Percentiles rank a stretch among this genome's conserved stretches.
phyloP scores from a whole-genome alignment of 2,888 invertebrate species.

The Coelinius sp. region DNA sequence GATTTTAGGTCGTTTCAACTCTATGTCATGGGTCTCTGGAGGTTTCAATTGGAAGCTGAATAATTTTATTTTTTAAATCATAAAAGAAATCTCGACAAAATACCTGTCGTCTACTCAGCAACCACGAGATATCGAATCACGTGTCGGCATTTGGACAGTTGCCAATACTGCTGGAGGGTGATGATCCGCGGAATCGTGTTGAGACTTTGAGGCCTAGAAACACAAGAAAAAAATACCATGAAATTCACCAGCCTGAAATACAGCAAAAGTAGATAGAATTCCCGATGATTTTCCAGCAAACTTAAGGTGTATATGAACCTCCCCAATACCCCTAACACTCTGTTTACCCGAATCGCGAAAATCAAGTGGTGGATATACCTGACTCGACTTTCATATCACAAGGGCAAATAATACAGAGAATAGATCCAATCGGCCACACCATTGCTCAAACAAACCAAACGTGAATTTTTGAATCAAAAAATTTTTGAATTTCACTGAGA shows the following conservation, averaged over 20 bases:
- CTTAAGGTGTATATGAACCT: slow-evolving; percentile 40
- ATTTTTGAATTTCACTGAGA: neutral
- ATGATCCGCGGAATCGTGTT: slow-evolving; percentile 19
- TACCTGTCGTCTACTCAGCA: slow-evolving; percentile 13
- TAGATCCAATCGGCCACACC: neutral
- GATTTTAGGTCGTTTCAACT: too few species aligned
- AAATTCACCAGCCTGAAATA: neutral
- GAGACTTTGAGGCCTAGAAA: slow-evolving; percentile 21
- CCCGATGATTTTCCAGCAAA: slow-evolving; percentile 44
- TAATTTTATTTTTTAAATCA: neutral
- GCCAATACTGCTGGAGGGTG: slow-evolving; percentile 36
- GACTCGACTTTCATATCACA: slow-evolving; percentile 42
- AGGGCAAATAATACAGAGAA: neutral
- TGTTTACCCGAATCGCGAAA: slow-evolving; percentile 46
- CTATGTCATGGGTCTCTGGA: too few species aligned
- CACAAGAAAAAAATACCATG: neutral
- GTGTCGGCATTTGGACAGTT: slow-evolving; percentile 35
- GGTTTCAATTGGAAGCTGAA: too few species aligned
- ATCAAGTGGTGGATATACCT: slow-evolving; percentile 46
- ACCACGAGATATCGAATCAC: slow-evolving; percentile 40
- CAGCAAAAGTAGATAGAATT: slow-evolving; percentile 14
- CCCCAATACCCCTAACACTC: slow-evolving; percentile 32
- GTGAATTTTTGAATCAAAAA: neutral
- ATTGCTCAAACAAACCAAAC: neutral
- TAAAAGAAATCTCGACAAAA: neutral